Conservation (phyloP, 2,113 vertebrate species). For the Pachycephala philippinensis region DNA sequence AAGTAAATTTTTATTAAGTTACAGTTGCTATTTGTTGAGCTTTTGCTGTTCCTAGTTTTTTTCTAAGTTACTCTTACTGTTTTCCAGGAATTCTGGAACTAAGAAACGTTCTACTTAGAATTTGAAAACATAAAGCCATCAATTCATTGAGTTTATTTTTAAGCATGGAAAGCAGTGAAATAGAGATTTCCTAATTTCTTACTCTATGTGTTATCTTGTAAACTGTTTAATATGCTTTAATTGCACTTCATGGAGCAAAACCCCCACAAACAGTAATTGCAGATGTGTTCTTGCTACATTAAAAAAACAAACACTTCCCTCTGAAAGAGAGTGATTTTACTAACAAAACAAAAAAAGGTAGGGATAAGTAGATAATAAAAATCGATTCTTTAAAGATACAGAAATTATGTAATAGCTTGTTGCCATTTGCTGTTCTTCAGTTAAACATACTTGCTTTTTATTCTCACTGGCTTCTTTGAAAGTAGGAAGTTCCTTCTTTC, state of each 20-base stretch:
- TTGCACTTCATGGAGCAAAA: slow-evolving; percentile 43
- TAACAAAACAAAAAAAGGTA: not conserved
- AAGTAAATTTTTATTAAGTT: slow-evolving; percentile 48
- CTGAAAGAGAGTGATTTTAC: not conserved
- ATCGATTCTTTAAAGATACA: not conserved
- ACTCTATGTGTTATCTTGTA: slow-evolving; percentile 25
- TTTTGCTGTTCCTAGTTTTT: slow-evolving; percentile 42
- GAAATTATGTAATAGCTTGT: not conserved
- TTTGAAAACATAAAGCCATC: slow-evolving; percentile 66
- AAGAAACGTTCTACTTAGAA: slow-evolving; percentile 72
- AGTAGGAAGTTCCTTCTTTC: not conserved
- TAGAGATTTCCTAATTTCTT: slow-evolving; percentile 48
- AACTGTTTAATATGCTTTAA: slow-evolving; percentile 53
- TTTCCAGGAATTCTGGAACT: slow-evolving; percentile 82
- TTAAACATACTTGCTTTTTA: not conserved
- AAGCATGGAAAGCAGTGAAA: slow-evolving; percentile 46
- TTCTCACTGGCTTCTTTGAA: not conserved
- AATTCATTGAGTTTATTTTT: slow-evolving; percentile 61
- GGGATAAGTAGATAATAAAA: not conserved
- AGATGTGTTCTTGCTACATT: slow-evolving; percentile 34
- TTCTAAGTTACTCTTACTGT: slow-evolving; percentile 63
- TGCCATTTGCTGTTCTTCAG: not conserved
- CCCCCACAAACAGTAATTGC: not conserved
- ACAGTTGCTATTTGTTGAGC: slow-evolving; percentile 49
- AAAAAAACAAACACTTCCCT: not conserved